These are phyloP conservation scores for Electrophaes corylata DNA, from an alignment of 2,888 invertebrate species.

Conservation along the genomic window DNA sequence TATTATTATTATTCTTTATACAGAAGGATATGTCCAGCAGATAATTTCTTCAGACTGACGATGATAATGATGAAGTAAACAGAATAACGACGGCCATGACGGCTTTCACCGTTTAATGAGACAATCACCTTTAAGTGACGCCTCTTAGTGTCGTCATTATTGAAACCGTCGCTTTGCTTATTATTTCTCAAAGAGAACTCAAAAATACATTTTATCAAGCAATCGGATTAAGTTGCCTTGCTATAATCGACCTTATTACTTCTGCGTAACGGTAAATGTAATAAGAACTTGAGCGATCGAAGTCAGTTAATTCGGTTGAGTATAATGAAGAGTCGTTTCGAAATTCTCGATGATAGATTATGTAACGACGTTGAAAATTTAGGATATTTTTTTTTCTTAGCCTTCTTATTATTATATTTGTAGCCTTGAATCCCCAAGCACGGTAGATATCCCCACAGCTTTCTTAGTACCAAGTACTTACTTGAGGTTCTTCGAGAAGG, in stretches of 20 bases:
- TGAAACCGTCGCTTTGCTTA: background rate
- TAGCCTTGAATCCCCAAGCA: too few relatives aligned
- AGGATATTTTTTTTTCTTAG: too few relatives aligned
- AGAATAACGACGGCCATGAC: too few relatives aligned
- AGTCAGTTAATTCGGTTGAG: conserved; percentile 20
- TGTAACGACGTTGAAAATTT: background rate
- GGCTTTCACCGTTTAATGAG: background rate
- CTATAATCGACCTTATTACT: conserved; percentile 21
- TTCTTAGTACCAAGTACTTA: too few relatives aligned
- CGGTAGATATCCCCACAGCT: too few relatives aligned
- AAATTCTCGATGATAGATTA: background rate
- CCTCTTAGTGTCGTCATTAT: conserved; percentile 3
- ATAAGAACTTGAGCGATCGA: conserved; percentile 13
- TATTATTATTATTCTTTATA: too few relatives aligned
- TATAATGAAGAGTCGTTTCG: conserved; percentile 11
- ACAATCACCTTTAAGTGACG: background rate
- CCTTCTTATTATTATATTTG: too few relatives aligned
- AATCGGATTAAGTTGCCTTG: conserved; percentile 7
- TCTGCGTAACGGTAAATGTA: conserved; percentile 1
- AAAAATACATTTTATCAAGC: conserved; percentile 12
- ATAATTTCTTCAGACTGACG: too few relatives aligned
- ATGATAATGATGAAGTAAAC: too few relatives aligned
- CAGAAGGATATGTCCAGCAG: too few relatives aligned
- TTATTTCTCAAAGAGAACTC: conserved; percentile 10
- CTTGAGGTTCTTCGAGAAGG: too few relatives aligned